Evolutionary conservation across 1,140 invertebrate genomes (phyloP), one percentile per base, ranked within the genome.

Genomic region (Drosophila punjabiensis): DNA sequence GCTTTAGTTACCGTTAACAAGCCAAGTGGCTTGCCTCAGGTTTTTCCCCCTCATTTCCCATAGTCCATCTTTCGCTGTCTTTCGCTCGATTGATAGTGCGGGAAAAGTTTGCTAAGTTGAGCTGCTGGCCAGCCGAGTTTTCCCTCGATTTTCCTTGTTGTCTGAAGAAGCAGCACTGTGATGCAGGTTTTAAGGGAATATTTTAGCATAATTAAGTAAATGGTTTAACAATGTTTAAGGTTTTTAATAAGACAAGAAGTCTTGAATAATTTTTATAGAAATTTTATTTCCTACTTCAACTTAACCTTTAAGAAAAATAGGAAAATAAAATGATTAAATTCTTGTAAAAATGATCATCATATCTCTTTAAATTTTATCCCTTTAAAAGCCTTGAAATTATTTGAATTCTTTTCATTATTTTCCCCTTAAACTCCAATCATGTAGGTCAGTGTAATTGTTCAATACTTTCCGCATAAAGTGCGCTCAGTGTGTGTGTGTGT

Each of bases 1-100:
- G 85, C 85, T 79, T 88, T 79, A 88, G 81, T 89, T 88, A 88
- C 81, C 82, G 66, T 70, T 88, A 81, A 84, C 81, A 84, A 75
- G 80, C 47, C 61, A 48, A 48, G 61, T 77, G 60, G 61, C 79
- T 66, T 82, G 82, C 58, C 75, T 65, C 76, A 74, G 67, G 76
- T 78, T 80, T 61, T 59, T 20, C 37, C 37, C 58, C 28, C 32
- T 45, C 18, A 32, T 59, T 48, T 50, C 18, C 65, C 24, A 20
- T 5, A 9, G 28, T 24, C 37, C 37, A 43, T 47, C 48, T 24
- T 24, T 50, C 18, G 52, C 16, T 50, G 66, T 37, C 70, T 74
- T 62, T 41, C 33, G 52, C 33, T 53, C 71, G 55, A 74, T 74
- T 74, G 70, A 62, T 74, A 74, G 70, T 73, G 45, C n/a, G 33